Evolutionary conservation across 2,113 vertebrate genomes (phyloP), one percentile per base, ranked within the genome.

Genomic region (Caranx ignobilis): DNA sequence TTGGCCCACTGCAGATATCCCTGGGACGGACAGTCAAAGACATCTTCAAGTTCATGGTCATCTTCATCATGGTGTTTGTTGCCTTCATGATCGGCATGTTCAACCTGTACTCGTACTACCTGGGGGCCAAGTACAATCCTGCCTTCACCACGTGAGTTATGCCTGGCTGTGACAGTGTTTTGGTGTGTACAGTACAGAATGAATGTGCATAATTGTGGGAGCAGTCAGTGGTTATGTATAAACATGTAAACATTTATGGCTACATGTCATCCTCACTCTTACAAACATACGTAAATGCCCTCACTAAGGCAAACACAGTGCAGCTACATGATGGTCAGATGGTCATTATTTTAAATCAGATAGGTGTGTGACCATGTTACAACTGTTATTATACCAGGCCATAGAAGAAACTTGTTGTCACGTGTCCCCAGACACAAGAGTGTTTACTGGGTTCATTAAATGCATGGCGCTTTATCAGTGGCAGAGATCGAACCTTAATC

Each of bases 41-140:
- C 77, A 99, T 99, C 95, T 99, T 99, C 95, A 99, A 99, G 94
- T 99, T 99, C 94, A 99, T 99, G 97, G 98, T 99, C 93, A 99
- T 99, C 94, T 99, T 99, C 95, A 99, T 99, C 92, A 99, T 99
- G 97, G 98, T 99, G 72, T 99, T 99, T 82, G 97, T 99, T 84
- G 98, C 98, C 89, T 99, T 99, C 94, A 99, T 99, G 98, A 98
- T 99, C 3, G 98, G 98, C 77, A 99, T 99, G 98, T 99, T 99
- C 94, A 99, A 99, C 92, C 95, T 99, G 47, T 99, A 99, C 79
- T 99, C 98, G 1, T 99, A 99, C 95, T 99, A 99, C 94, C 95
- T 97, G 90, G 98, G 97, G 92, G 98, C 98, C 64, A 99, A 99
- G 91, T 98, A 98, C 94, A 99, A 99, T 88, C 97, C 97, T 0